Evolutionary conservation across 2,888 invertebrate genomes (phyloP), one percentile per base, ranked within the genome.

Genomic region (Arctia plantaginis): DNA sequence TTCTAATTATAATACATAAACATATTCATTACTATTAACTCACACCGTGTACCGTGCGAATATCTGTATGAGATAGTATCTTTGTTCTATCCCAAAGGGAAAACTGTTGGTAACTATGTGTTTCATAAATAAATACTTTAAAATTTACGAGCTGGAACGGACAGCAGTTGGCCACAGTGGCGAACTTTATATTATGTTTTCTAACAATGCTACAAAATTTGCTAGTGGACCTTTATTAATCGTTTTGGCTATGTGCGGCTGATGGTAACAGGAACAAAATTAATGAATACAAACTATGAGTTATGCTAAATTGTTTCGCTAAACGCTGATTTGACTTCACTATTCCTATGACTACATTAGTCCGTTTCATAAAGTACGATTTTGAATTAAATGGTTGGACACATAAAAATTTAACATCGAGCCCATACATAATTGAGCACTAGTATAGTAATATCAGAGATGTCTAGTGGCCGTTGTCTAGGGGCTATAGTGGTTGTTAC

Each of bases 71-170:
- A 82, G 86, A 88, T 88, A 83, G 85, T 88, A 88, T 87, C 82
- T 73, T 70, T 76, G 71, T 75, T 80, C 82, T 82, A 85, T 87
- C 85, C 85, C 75, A 83, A 79, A 84, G 83, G 82, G 79, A 86
- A 86, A 86, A 84, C 82, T 87, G 90, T 87, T 80, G 82, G 82
- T 82, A 79, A 84, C 86, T 87, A 87, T 83, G 82, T 84, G 82
- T 84, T 86, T 86, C 85, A 90, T 86, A 88, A 89, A 89, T 86
- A 88, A 89, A 90, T 89, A 89, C 83, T 87, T 82, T 79, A 73
- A 82, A 88, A 85, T 88, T 90, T 87, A 89, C 88, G 87, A 86
- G 80, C 82, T 84, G 83, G 74, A 86, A 85, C 87, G 83, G 76
- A 82, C 84, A 79, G 74, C 79, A 77, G 75, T 80, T 79, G 77